These are phyloP conservation scores for Thamnaconus septentrionalis DNA, from an alignment of 2,113 vertebrate species.

Conservation along the genomic window DNA sequence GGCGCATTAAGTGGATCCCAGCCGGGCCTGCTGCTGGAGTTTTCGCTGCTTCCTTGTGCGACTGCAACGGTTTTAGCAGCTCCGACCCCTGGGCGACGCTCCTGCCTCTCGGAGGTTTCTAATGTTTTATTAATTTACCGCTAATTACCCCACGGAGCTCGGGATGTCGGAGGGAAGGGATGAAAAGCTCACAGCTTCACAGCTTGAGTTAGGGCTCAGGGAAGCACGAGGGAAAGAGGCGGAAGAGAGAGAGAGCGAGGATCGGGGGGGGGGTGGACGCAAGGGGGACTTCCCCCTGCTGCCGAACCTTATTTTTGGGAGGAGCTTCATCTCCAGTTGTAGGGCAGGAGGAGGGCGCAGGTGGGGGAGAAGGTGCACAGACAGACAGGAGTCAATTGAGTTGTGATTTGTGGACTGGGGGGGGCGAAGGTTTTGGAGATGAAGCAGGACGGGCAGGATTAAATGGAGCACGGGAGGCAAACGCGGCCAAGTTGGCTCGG, in stretches of 20 bases:
- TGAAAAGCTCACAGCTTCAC: conserved; percentile 17
- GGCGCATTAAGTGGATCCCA: too few relatives aligned
- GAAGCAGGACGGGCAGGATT: conserved; percentile 45
- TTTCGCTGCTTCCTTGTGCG: background rate
- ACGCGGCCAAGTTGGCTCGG: conserved; percentile 34
- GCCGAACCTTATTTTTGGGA: conserved; percentile 36
- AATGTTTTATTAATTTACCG: conserved; percentile 39
- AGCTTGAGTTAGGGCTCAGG: conserved; percentile 15
- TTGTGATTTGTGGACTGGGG: conserved; percentile 52
- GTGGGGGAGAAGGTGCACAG: conserved; percentile 19
- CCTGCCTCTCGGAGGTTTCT: conserved; percentile 27
- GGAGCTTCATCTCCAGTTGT: conserved; percentile 13
- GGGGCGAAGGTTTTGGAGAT: conserved; percentile 49
- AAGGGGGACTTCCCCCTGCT: conserved; percentile 31
- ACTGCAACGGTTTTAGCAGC: background rate
- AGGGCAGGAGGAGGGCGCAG: conserved; percentile 23
- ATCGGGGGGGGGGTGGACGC: conserved; percentile 20
- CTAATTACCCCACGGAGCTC: conserved; percentile 37
- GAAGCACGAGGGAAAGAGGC: background rate
- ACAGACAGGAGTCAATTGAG: conserved; percentile 34
- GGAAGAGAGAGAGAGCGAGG: background rate
- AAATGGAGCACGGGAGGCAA: conserved; percentile 42
- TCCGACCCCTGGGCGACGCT: conserved; percentile 38
- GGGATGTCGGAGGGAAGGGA: conserved; percentile 1
- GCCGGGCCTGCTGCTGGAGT: too few relatives aligned